Base-by-base conservation (phyloP, 2,113 vertebrate species). In the Mesitornis unicolor region DNA sequence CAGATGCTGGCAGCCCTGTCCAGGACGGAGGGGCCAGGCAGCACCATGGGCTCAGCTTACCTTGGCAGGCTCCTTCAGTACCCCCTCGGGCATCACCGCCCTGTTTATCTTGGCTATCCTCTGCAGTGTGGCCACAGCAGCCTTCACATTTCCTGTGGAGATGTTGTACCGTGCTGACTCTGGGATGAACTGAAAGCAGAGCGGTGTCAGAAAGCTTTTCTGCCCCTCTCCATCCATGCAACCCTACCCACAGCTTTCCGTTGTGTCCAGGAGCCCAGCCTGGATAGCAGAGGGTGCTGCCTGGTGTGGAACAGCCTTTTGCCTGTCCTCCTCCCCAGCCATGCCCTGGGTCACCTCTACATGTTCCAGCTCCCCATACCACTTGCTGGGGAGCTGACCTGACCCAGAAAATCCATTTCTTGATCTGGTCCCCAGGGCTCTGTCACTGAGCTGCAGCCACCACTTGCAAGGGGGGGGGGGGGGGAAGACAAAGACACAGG, bases 141-240 rank as follows among this genome's bases (percentile, higher is more conserved):
- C 98, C 2, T 83, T 60, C 0, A 93, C 21, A 21, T 99, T 99
- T 50, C 99, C 99, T 0, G 91, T 98, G 13, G 99, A 99, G 60
- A 99, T 95, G 6, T 99, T 98, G 96, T 98, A 99, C 20, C 99
- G 98, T 1, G 99, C 99, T 0, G 99, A 99, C 94, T 99, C 99
- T 0, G 99, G 99, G 78, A 99, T 99, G n/a, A 99, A 99, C 99
- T 99, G 95, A 35, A 90, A 89, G 91, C 7, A 13, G 17, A 95
- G 65, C 6, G 13, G 40, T 0, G 0, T 59, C 61, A 77, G 86
- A 47, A 78, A 73, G n/a, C 28, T 9, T 24, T 65, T 38, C 70
- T 57, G 45, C 31, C 11, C 33, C 16, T 10, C 42, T 42, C 61
- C 13, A n/a, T 10, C n/a, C 13, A 29, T 1, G 0, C 45, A 61